phyloP scores from a whole-genome alignment of 2,113 vertebrate genomes.

The Pelvicachromis taeniatus region DNA sequence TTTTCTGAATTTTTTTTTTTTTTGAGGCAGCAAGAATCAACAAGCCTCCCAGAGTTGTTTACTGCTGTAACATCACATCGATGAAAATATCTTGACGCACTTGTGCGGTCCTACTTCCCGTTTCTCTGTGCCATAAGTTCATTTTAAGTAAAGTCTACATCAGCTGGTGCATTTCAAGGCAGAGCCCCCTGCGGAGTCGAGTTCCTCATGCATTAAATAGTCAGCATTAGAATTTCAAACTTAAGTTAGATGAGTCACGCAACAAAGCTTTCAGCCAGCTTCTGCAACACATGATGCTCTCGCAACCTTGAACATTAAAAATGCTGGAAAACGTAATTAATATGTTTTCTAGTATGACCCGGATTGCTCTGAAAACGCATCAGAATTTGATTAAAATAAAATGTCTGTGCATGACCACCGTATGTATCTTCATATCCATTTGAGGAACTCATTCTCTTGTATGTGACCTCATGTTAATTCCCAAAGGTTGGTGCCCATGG shows the following conservation, averaged over 20 bases:
- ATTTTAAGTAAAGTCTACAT: background rate
- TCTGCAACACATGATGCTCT: background rate
- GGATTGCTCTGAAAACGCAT: constrained; percentile 13
- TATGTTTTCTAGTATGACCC: background rate
- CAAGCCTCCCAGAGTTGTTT: background rate
- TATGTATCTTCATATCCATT: background rate
- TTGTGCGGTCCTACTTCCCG: background rate
- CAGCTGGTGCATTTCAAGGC: background rate
- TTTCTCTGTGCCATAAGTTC: background rate
- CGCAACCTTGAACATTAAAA: background rate
- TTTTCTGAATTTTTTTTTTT: background rate
- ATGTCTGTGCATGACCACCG: background rate
- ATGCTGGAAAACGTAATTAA: background rate
- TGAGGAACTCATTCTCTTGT: constrained; percentile 14
- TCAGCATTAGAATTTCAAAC: background rate
- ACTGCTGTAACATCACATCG: background rate
- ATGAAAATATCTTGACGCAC: background rate
- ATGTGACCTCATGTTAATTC: constrained; percentile 28
- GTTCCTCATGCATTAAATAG: constrained; percentile 13
- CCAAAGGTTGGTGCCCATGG: background rate
- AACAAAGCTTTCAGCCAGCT: background rate
- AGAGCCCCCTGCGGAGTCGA: background rate
- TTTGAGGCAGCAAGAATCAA: background rate
- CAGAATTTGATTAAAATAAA: constrained; percentile 5
- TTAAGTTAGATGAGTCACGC: background rate